These are phyloP conservation scores for Heliconius ethilla DNA, from an alignment of 2,888 invertebrate genomes.

Conservation along the genomic window DNA sequence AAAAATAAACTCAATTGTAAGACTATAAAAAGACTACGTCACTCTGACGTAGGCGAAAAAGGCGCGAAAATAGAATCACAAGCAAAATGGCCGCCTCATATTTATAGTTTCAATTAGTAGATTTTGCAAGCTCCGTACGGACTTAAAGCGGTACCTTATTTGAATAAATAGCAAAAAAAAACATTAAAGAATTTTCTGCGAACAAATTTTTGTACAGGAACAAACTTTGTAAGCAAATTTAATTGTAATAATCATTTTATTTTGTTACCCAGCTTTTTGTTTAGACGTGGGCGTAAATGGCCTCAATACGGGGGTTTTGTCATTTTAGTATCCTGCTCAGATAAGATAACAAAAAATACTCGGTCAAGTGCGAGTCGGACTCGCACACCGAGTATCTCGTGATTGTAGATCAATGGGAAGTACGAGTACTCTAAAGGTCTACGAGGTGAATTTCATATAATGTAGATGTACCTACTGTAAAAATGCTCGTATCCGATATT, in stretches of 20 bases:
- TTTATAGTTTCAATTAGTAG: constrained; percentile 79
- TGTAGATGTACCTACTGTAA: too few relatives aligned
- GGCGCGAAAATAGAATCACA: constrained; percentile 60
- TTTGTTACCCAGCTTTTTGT: constrained; percentile 4
- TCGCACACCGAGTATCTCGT: neutral
- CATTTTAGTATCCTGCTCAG: constrained; percentile 18
- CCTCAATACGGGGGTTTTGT: constrained; percentile 26
- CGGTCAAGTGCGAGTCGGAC: constrained; percentile 1
- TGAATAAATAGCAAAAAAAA: constrained; percentile 44
- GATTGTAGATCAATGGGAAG: too few relatives aligned
- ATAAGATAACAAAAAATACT: constrained; percentile 20
- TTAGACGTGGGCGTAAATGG: constrained; percentile 12
- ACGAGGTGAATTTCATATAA: too few relatives aligned
- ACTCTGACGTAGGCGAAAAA: constrained; percentile 45
- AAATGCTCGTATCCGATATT: too few relatives aligned
- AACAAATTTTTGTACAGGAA: constrained; percentile 9
- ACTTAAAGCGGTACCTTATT: constrained; percentile 45
- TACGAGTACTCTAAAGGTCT: too few relatives aligned
- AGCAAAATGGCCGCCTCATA: constrained; percentile 67
- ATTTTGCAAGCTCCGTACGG: constrained; percentile 63
- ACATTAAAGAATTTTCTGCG: neutral
- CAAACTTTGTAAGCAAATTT: constrained; percentile 7
- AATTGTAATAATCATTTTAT: constrained; percentile 16
- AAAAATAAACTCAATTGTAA: constrained; percentile 40
- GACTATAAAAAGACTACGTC: constrained; percentile 41